Percentiles rank a stretch among this genome's conserved stretches.
These are phyloP conservation scores for Campylomormyrus numenius DNA, from an alignment of 2,113 vertebrate species.

Conservation along the genomic window DNA sequence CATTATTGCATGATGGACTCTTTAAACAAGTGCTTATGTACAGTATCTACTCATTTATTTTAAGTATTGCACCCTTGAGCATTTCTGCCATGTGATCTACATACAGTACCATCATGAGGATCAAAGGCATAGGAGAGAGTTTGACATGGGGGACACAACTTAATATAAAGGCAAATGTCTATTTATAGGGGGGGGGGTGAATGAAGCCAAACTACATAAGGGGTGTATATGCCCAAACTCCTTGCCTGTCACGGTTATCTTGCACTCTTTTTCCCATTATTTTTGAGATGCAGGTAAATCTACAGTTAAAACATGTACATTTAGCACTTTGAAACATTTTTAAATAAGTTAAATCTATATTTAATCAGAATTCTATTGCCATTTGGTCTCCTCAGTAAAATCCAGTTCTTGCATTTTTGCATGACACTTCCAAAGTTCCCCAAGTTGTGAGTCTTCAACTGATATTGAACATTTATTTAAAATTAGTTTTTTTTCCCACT, in stretches of 20 bases:
- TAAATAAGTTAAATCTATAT: conserved; percentile 55
- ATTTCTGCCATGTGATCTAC: conserved; percentile 61
- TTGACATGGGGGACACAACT: background rate
- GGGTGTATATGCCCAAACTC: background rate
- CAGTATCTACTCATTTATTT: conserved; percentile 50
- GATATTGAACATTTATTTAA: conserved; percentile 46
- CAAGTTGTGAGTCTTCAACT: conserved; percentile 43
- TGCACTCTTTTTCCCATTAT: conserved; percentile 44
- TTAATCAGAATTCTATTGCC: conserved; percentile 52
- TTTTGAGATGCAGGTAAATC: conserved; percentile 53
- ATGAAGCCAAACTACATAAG: background rate
- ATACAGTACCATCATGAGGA: conserved; percentile 40
- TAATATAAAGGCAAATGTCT: background rate
- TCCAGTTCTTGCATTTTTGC: conserved; percentile 43
- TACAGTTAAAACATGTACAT: conserved; percentile 58
- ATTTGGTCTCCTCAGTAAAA: conserved; percentile 42
- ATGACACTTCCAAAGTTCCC: conserved; percentile 13
- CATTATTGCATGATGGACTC: conserved; percentile 25
- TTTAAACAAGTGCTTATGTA: conserved; percentile 45
- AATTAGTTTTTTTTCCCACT: conserved; percentile 52
- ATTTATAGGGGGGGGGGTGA: background rate
- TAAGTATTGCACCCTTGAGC: conserved; percentile 58
- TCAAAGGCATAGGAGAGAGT: background rate
- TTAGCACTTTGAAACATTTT: conserved; percentile 63
- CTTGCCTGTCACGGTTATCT: conserved; percentile 22